Evolutionary conservation across 2,113 vertebrate genomes (phyloP).

Genomic region (Notarius quadriscutis): DNA sequence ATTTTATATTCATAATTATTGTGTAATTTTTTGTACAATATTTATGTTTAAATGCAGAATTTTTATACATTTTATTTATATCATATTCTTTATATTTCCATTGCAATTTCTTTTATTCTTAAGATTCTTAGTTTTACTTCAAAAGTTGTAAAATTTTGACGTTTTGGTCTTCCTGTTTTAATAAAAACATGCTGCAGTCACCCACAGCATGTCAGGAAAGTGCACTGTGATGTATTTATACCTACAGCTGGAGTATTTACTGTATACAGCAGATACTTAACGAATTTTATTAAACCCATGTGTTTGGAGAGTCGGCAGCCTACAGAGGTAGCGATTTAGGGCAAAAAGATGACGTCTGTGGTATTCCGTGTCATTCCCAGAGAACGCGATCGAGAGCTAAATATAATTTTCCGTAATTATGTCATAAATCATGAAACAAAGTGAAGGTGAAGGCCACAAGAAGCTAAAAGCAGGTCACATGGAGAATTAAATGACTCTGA

Average conservation of each 20-base stretch:
- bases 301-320: not conserved
- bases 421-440: not conserved
- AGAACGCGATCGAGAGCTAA: not conserved
- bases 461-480: not conserved
- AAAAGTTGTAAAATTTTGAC: not conserved
- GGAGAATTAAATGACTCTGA: constrained; percentile 70
- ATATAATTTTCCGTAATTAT: not conserved
- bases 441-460: not conserved
- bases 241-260: not conserved
- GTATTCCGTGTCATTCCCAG: not conserved
- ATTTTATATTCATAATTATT: not conserved
- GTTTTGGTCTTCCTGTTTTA: no score
- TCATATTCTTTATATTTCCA: not conserved
- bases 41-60: not conserved
- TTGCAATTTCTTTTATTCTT: not conserved
- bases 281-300: not conserved
- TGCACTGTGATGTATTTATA: not conserved
- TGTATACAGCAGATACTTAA: not conserved
- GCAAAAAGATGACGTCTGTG: not conserved
- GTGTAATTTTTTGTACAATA: not conserved
- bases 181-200: not conserved
- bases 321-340: not conserved
- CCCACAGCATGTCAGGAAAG: not conserved
- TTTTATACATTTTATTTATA: not conserved
- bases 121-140: no score